These are phyloP conservation scores for Sphenodon punctatus DNA, from an alignment of 2,797 vertebrate genomes.

Conservation along the genomic window DNA sequence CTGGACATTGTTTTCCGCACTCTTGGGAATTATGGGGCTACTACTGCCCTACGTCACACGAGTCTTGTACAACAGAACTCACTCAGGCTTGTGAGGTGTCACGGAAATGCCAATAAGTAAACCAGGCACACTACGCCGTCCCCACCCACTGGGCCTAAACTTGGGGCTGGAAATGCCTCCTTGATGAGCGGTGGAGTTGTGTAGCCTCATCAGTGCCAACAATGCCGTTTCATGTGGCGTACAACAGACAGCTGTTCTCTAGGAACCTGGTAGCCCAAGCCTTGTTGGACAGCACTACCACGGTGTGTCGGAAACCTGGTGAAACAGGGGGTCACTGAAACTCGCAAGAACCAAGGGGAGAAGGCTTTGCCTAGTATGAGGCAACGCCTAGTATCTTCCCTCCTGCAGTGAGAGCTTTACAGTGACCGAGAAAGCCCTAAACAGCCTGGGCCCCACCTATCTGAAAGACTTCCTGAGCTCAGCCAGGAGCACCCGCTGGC, in stretches of 20 bases:
- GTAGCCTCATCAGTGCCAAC: rapidly evolving
- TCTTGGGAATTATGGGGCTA: neutral
- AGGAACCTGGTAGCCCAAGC: neutral
- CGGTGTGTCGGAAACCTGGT: neutral
- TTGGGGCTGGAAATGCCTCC: neutral
- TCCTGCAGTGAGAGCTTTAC: neutral
- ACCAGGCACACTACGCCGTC: neutral
- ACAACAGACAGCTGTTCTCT: neutral
- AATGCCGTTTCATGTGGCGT: neutral
- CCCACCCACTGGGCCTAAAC: neutral
- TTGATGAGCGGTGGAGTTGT: neutral
- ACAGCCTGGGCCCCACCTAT: too few relatives aligned
- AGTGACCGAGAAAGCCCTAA: too few relatives aligned
- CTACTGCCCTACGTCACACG: neutral
- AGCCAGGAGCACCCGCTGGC: too few relatives aligned
- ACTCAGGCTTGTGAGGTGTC: neutral
- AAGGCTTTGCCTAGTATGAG: neutral
- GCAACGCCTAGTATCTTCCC: too few relatives aligned
- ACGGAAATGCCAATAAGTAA: neutral
- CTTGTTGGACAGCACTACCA: neutral
- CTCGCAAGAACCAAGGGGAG: neutral
- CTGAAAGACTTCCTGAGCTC: too few relatives aligned
- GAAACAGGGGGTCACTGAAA: neutral
- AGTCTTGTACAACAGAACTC: neutral
- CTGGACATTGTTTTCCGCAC: neutral